phyloP scores from a whole-genome alignment of 1,140 invertebrate genomes.

The Atta colombica region DNA sequence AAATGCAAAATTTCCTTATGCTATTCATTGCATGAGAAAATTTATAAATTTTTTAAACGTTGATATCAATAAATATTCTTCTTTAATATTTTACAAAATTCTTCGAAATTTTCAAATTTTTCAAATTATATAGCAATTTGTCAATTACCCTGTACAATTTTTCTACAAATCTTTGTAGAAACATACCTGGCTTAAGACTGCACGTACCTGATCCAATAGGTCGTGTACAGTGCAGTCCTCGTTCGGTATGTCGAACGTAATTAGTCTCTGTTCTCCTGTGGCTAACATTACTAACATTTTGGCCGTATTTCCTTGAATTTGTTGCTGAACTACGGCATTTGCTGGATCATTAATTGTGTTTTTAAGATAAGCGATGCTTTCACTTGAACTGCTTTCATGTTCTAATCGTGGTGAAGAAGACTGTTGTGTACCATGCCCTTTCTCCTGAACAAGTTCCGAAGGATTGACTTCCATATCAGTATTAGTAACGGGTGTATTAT shows the following conservation, averaged over 20 bases:
- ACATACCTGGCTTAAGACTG: conserved; percentile 35
- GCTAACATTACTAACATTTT: conserved; percentile 92
- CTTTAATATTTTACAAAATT: conserved; percentile 16
- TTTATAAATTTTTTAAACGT: background rate
- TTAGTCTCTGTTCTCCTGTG: conserved; percentile 91
- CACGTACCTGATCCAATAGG: conserved; percentile 90
- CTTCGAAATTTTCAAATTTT: background rate
- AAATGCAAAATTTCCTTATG: background rate
- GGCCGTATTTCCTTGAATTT: conserved; percentile 88
- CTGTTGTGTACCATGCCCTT: conserved; percentile 62
- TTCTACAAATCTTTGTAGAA: conserved; percentile 47
- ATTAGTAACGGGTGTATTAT: background rate
- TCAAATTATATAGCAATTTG: background rate
- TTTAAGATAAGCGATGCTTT: conserved; percentile 80
- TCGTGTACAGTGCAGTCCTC: conserved; percentile 93
- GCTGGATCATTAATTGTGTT: conserved; percentile 82
- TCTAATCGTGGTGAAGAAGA: conserved; percentile 69
- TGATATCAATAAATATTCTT: background rate
- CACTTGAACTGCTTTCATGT: conserved; percentile 72
- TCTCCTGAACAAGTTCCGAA: conserved; percentile 65
- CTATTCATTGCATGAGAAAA: background rate
- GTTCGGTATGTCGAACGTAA: conserved; percentile 92
- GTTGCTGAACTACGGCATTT: conserved; percentile 82
- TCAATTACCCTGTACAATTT: background rate
- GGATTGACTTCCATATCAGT: conserved; percentile 65